Evolutionary conservation across 2,888 invertebrate species (phyloP).

Genomic region (Spodoptera exigua): DNA sequence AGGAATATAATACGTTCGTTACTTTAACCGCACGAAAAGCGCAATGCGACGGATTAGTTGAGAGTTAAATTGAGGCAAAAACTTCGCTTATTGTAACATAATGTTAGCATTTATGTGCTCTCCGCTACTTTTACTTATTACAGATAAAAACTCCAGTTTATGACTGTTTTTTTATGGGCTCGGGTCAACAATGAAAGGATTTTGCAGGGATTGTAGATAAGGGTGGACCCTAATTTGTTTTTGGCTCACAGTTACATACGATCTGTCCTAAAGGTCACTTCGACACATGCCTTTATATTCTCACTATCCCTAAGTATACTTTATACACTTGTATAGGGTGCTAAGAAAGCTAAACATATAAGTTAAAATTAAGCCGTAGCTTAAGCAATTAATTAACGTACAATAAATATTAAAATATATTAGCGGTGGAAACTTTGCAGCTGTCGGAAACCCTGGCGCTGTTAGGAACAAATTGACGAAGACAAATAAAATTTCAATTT

Average conservation of each 20-base stretch:
- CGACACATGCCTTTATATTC: neutral
- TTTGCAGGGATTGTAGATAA: slow-evolving; percentile 34
- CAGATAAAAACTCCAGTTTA: slow-evolving; percentile 41
- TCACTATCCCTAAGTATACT: neutral
- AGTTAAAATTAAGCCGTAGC: too few species aligned
- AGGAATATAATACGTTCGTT: neutral
- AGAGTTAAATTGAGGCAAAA: slow-evolving; percentile 23
- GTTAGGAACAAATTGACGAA: too few species aligned
- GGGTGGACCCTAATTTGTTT: slow-evolving; percentile 42
- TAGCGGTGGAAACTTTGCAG: too few species aligned
- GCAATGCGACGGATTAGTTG: slow-evolving; percentile 40
- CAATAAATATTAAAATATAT: too few species aligned
- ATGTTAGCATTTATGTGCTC: slow-evolving; percentile 25
- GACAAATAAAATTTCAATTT: too few species aligned
- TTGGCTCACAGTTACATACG: slow-evolving; percentile 11
- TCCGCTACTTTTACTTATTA: slow-evolving; percentile 30
- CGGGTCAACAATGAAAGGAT: slow-evolving; percentile 28
- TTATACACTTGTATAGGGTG: neutral
- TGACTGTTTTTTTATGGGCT: slow-evolving; percentile 30
- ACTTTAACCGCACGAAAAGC: slow-evolving; percentile 28
- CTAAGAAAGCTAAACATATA: neutral
- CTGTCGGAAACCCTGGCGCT: too few species aligned
- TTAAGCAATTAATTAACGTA: too few species aligned
- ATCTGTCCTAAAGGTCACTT: slow-evolving; percentile 7
- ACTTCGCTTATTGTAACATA: slow-evolving; percentile 27